phyloP scores from a whole-genome alignment of 2,888 invertebrate species.

The Drosophila prostipennis region DNA sequence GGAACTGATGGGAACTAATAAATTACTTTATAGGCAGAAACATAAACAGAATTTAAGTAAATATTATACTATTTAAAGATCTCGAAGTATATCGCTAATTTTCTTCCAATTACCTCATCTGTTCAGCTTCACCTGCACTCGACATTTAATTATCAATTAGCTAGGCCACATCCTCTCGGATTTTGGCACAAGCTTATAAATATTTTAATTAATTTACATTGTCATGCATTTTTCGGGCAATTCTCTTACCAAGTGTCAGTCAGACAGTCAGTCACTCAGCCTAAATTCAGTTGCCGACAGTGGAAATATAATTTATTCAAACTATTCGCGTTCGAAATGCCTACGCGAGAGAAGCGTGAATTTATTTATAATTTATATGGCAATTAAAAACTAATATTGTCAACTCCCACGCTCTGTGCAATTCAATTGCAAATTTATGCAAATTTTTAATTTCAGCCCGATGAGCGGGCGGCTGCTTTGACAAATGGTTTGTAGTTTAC shows the following conservation, averaged over 20 bases:
- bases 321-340: constrained; percentile 47
- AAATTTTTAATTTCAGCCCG: constrained; percentile 66
- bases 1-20: not conserved
- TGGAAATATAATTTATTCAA: constrained; percentile 63
- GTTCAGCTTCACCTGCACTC: constrained; percentile 26
- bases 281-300: constrained; percentile 21
- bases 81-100: not conserved
- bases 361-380: constrained; percentile 76
- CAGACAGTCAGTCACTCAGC: constrained; percentile 13
- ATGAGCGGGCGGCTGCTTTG: constrained; percentile 19
- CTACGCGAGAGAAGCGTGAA: constrained; percentile 36
- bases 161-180: constrained; percentile 15
- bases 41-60: not conserved
- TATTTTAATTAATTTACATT: constrained; percentile 76
- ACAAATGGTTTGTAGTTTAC: constrained; percentile 31
- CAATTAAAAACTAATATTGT: constrained; percentile 76
- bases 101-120: not conserved
- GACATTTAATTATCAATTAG: constrained; percentile 67
- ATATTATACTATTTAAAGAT: no score
- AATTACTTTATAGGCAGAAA: not conserved
- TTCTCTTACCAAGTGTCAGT: constrained; percentile 35
- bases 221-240: constrained; percentile 41
- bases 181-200: constrained; percentile 55
- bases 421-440: constrained; percentile 67
- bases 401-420: constrained; percentile 33